Evolutionary conservation across 30 jellyfish, hydroid and myxozoan genomes (phyloP).

Genomic region (Aurelia sp.): DNA sequence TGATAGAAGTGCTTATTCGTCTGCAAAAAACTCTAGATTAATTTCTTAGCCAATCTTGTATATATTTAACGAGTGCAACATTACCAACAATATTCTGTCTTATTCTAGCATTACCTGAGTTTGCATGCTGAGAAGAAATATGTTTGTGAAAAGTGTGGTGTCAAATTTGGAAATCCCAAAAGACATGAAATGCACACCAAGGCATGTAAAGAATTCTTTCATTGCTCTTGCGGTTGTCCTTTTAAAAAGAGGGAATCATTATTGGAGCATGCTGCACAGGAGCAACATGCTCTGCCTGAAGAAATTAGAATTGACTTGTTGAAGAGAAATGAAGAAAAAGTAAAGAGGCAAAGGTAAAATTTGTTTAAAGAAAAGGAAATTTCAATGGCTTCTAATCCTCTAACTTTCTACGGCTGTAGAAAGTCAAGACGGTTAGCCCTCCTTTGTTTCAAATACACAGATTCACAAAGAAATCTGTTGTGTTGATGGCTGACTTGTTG

Average conservation of each 20-base stretch:
- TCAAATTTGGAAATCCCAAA: conserved; percentile 64
- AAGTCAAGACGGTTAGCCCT: too few species aligned
- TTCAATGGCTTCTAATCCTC: too few species aligned
- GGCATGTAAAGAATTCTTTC: conserved; percentile 14
- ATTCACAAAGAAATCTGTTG: too few species aligned
- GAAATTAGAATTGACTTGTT: conserved; percentile 16
- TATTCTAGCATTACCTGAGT: conserved; percentile 53
- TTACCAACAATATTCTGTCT: too few species aligned
- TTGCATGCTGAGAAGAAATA: conserved; percentile 67
- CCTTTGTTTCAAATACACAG: too few species aligned
- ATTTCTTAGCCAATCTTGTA: too few species aligned
- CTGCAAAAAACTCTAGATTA: too few species aligned
- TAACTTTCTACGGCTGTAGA: too few species aligned
- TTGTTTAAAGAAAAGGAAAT: too few species aligned
- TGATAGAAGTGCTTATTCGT: too few species aligned
- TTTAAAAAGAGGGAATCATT: conserved; percentile 33
- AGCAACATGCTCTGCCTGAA: conserved; percentile 60
- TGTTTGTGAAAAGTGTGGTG: conserved; percentile 58
- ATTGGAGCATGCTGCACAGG: conserved; percentile 39
- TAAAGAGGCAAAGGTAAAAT: conserved; percentile 12
- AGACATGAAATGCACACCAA: conserved; percentile 32
- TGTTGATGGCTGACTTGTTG: too few species aligned
- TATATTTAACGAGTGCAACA: too few species aligned
- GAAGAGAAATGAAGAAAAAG: neutral
- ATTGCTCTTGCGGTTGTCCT: conserved; percentile 65